Conservation (phyloP, 37 sponge, comb jelly and placozoan species). For the Ephydatia muelleri region DNA sequence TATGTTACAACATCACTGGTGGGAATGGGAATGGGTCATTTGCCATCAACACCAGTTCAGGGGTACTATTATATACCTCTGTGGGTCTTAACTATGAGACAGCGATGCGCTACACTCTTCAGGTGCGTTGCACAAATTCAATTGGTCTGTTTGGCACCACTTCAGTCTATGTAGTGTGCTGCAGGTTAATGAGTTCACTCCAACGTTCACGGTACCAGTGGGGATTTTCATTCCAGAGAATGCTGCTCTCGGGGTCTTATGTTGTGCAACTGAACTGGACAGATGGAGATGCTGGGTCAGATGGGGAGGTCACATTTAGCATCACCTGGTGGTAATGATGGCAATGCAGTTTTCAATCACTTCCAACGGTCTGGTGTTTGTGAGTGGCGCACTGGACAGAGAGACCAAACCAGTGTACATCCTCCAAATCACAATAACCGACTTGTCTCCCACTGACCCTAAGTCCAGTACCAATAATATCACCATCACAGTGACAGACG, state of each 20-base stretch:
- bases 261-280: slow-evolving; percentile 24
- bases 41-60: slow-evolving; percentile 27
- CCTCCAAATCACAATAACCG: slow-evolving; percentile 34
- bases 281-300: slow-evolving; percentile 59
- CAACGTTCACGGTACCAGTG: slow-evolving; percentile 1
- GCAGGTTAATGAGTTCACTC: slow-evolving; percentile 59
- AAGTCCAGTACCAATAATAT: slow-evolving; percentile 9
- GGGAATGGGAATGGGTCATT: slow-evolving; percentile 42
- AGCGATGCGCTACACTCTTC: slow-evolving; percentile 7
- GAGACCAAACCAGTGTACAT: slow-evolving; percentile 25
- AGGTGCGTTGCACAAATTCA: slow-evolving; percentile 34
- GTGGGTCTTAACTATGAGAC: slow-evolving; percentile 52
- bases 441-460: slow-evolving; percentile 16
- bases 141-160: slow-evolving; percentile 7
- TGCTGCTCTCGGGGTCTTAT: not conserved
- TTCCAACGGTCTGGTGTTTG: slow-evolving; percentile 26
- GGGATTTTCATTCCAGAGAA: slow-evolving; percentile 10
- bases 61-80: slow-evolving; percentile 9
- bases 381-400: slow-evolving; percentile 53
- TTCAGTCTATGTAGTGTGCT: slow-evolving; percentile 25
- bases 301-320: slow-evolving; percentile 54
- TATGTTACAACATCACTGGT: slow-evolving; percentile 30
- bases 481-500: slow-evolving; percentile 44
- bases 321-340: not conserved
- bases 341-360: not conserved